phyloP scores from a whole-genome alignment of 2,113 vertebrate species.

The Myodes glareolus region DNA sequence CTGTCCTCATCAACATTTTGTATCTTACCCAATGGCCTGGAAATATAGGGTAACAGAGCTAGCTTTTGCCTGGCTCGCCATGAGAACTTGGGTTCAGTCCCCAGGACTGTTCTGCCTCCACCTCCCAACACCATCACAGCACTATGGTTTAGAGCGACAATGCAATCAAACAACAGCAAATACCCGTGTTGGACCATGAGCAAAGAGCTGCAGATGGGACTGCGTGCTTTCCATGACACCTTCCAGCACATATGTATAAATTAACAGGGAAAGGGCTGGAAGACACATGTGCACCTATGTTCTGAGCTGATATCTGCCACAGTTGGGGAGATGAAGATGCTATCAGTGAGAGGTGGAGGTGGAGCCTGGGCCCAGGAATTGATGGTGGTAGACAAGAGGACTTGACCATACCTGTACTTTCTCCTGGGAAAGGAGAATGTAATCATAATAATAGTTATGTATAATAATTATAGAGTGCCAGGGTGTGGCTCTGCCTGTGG shows the following conservation, averaged over 20 bases:
- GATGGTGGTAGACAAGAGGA: not conserved
- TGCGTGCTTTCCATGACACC: too few relatives aligned
- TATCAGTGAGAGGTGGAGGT: not conserved
- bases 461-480: not conserved
- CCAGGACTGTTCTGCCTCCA: too few relatives aligned
- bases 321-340: not conserved
- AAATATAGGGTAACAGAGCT: not conserved
- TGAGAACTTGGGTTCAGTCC: not conserved
- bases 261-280: not conserved
- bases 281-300: not conserved
- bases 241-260: not conserved
- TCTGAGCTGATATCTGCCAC: not conserved
- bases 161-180: not conserved
- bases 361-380: not conserved
- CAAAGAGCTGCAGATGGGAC: not conserved
- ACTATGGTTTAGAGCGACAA: not conserved
- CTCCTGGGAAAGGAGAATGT: not conserved
- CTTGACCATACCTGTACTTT: not conserved
- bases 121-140: not conserved
- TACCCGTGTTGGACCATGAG: not conserved
- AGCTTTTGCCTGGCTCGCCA: not conserved
- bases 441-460: not conserved
- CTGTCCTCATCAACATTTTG: not conserved
- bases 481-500: not conserved
- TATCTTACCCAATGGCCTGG: not conserved